Base-by-base conservation (phyloP, 2,113 vertebrate genomes). In the Heloderma charlesbogerti region DNA sequence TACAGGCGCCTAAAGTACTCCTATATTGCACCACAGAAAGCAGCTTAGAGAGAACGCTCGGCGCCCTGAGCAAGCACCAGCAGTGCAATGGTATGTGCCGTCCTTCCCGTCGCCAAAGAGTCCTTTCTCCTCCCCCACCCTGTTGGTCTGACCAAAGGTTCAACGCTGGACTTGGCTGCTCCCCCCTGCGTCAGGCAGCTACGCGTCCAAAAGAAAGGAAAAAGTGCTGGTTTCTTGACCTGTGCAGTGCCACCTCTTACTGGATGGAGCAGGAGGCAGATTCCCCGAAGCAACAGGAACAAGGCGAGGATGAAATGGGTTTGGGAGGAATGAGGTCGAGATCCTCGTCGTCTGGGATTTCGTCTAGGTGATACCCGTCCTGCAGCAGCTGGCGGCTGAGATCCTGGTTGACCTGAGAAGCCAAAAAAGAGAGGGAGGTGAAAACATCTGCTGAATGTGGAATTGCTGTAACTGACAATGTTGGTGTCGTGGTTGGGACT, bases 301-400 rank as follows among this genome's bases (percentile, higher is more conserved):
- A 99, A 1, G 97, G 88, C 0, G 98, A 98, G 12, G 98, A 97
- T 16, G 98, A 86, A 66, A 98, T 67, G 1, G 98, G 98, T 96
- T 99, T 99, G 0, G 99, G 99, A 0, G 99, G 99, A 86, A 99
- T 99, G 92, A 99, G 98, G 96, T 99, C 99, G 93, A 99, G 97
- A 92, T 99, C 99, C 94, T 99, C 99, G 0, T 99, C 99, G 0
- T 99, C 99, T 0, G 99, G 99, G 88, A 99, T 98, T 95, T 99
- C 99, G 0, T 99, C 99, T 0, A 99, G 97, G 72, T 98, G 98
- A 94, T 99, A 99, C 0, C 99, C 99, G 0, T 99, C 99, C 94
- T 98, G 98, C 88, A 99, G 97, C 90, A 99, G 97, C 97, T 99
- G 99, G 83, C 95, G 97, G 95, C 97, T 99, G 92, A 99, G 94